phyloP scores from a whole-genome alignment of 2,113 vertebrate genomes.

The Pionites leucogaster region DNA sequence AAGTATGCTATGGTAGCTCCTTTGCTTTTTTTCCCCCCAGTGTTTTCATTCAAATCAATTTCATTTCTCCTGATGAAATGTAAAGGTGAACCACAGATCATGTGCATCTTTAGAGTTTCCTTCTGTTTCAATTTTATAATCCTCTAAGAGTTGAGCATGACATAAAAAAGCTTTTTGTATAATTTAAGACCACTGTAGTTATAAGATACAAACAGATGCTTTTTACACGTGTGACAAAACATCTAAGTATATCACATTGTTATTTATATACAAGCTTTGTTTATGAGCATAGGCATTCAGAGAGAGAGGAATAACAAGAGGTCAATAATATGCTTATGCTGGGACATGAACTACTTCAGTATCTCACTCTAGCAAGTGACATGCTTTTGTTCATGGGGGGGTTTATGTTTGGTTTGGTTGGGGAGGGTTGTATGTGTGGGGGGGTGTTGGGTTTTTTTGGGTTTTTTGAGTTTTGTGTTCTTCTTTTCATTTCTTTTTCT shows the following conservation, averaged over 20 bases:
- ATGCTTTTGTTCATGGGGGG: background rate
- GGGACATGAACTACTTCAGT: background rate
- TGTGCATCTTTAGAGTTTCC: background rate
- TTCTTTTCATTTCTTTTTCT: fast-evolving
- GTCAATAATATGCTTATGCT: background rate
- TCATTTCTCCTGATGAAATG: background rate
- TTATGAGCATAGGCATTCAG: background rate
- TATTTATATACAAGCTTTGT: background rate
- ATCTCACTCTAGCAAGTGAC: background rate
- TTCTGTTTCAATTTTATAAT: background rate
- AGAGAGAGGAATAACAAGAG: background rate
- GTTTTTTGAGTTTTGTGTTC: too few species aligned
- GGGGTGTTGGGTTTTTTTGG: background rate
- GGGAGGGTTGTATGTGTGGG: fast-evolving
- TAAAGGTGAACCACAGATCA: background rate
- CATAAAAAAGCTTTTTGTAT: background rate
- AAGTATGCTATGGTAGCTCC: background rate
- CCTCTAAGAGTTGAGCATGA: background rate
- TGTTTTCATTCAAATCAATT: background rate
- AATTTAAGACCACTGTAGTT: background rate
- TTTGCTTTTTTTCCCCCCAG: background rate
- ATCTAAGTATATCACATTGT: background rate
- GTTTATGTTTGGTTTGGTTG: background rate
- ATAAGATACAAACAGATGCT: background rate
- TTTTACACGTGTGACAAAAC: background rate